Evolutionary conservation across 1,140 invertebrate species (phyloP).

Genomic region (Samia ricini): DNA sequence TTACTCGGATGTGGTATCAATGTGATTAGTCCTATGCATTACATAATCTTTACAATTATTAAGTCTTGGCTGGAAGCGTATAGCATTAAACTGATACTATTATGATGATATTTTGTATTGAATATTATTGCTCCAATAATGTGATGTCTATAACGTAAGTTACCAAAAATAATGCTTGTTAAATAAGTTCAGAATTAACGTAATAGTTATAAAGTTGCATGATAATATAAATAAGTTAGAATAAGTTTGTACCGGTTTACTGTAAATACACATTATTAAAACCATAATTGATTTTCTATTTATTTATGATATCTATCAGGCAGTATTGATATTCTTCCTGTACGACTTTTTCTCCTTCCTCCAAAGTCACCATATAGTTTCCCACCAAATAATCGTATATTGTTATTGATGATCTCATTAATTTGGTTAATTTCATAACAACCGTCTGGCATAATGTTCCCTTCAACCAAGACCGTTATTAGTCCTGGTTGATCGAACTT

Average conservation of each 20-base stretch:
- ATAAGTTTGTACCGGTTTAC: constrained; percentile 17
- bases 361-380: not conserved
- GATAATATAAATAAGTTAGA: constrained; percentile 6
- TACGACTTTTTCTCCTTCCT: constrained; percentile 2
- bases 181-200: constrained; percentile 23
- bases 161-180: constrained; percentile 54
- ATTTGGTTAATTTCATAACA: constrained; percentile 31
- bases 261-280: constrained; percentile 44
- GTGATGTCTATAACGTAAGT: constrained; percentile 32
- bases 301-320: not conserved
- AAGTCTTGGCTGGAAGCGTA: too few species aligned
- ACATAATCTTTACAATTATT: too few species aligned
- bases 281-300: not conserved
- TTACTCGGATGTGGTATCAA: too few species aligned
- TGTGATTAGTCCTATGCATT: too few species aligned
- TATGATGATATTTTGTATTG: too few species aligned
- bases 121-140: too few species aligned
- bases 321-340: not conserved
- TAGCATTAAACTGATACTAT: too few species aligned
- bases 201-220: constrained; percentile 15
- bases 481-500: constrained; percentile 27
- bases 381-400: constrained; percentile 2
- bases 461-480: constrained; percentile 39
- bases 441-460: constrained; percentile 37
- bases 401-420: constrained; percentile 24